A percentile compares a stretch with the other conserved stretches of the same genome.
phyloP scores from a whole-genome alignment of 1,140 invertebrate species.

The Panagrolaimus sp. region DNA sequence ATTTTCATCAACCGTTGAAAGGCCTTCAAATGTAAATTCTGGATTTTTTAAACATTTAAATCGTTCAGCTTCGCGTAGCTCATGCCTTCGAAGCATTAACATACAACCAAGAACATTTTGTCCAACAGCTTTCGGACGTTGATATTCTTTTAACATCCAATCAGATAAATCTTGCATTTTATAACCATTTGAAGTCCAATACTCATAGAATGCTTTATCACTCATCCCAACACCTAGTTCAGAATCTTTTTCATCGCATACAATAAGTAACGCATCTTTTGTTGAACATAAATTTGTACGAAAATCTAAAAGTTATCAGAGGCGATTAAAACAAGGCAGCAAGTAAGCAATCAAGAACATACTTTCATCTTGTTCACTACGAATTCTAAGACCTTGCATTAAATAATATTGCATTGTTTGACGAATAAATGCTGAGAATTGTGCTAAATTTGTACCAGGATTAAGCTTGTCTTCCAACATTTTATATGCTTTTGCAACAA shows the following conservation, averaged over 20 bases:
- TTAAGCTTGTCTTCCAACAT: constrained; percentile 55
- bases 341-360: not conserved
- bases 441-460: constrained; percentile 44
- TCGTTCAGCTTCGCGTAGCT: constrained; percentile 41
- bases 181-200: constrained; percentile 27
- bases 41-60: constrained; percentile 46
- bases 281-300: constrained; percentile 48
- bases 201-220: constrained; percentile 47
- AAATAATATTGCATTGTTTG: constrained; percentile 47
- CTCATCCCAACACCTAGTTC: constrained; percentile 57
- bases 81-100: constrained; percentile 54
- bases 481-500: constrained; percentile 40
- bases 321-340: no score
- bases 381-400: constrained; percentile 46
- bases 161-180: constrained; percentile 40
- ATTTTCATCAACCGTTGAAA: constrained; percentile 8
- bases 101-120: constrained; percentile 50
- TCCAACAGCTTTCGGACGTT: constrained; percentile 41
- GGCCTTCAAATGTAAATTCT: constrained; percentile 30
- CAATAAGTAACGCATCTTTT: constrained; percentile 48
- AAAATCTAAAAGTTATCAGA: constrained; percentile 40
- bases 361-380: constrained; percentile 57
- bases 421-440: constrained; percentile 42
- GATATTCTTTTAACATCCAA: constrained; percentile 50
- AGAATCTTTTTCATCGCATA: constrained; percentile 46